Conservation (phyloP, 2,113 vertebrate genomes). For the Monarcha castaneiventris region DNA sequence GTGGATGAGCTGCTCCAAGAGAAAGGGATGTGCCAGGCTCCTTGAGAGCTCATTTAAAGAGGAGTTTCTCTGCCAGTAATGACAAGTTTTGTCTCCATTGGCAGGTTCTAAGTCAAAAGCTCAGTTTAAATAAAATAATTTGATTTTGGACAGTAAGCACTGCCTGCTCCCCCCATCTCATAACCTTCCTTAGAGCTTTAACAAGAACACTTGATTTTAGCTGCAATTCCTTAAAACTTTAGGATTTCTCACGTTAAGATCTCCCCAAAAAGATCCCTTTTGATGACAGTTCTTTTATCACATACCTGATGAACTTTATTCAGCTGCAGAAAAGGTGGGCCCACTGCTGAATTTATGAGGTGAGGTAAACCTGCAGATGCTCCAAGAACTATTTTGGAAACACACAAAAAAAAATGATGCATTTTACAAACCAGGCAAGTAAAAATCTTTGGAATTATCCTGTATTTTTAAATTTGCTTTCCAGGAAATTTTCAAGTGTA, state of each 20-base stretch:
- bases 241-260: not conserved
- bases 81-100: not conserved
- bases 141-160: not conserved
- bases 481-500: not conserved
- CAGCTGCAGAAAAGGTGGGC: constrained; percentile 85
- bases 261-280: not conserved
- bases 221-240: not conserved
- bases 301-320: constrained; percentile 91
- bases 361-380: constrained; percentile 79
- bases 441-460: not conserved
- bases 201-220: not conserved
- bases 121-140: not conserved
- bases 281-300: not conserved
- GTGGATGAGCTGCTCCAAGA: not conserved
- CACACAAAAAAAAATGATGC: not conserved
- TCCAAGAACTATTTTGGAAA: constrained; percentile 80
- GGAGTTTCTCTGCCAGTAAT: not conserved
- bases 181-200: not conserved
- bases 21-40: not conserved
- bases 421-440: not conserved
- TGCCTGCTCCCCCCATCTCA: not conserved
- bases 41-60: not conserved
- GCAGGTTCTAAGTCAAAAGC: not conserved
- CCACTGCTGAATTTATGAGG: constrained; percentile 84
- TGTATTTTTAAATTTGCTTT: not conserved